Evolutionary conservation across 1,140 invertebrate genomes (phyloP).

Genomic region (Aleiodes sp.): DNA sequence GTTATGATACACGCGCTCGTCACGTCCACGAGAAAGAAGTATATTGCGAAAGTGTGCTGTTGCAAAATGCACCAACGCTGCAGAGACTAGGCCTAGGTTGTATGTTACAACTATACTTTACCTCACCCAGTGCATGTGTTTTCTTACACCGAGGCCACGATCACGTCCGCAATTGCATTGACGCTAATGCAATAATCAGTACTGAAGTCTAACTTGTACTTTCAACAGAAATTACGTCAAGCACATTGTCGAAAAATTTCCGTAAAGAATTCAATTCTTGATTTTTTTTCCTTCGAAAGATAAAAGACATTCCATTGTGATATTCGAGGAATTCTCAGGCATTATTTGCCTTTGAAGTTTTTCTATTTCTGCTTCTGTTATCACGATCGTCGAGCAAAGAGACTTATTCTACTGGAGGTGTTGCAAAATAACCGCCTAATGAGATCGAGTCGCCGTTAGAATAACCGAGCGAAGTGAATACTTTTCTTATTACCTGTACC

Average conservation of each 20-base stretch:
- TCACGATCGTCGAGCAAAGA: background rate
- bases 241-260: too few relatives aligned
- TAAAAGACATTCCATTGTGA: background rate
- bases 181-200: conserved; percentile 3
- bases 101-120: conserved; percentile 15
- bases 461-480: background rate
- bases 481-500: background rate
- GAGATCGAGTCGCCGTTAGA: conserved; percentile 24
- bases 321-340: background rate
- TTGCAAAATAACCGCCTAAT: conserved; percentile 22
- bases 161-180: conserved; percentile 22
- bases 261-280: too few relatives aligned
- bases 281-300: too few relatives aligned
- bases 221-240: conserved; percentile 1
- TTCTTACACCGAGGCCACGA: conserved; percentile 20
- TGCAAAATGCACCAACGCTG: conserved; percentile 44
- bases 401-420: background rate
- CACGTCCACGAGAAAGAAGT: conserved; percentile 44
- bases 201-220: background rate
- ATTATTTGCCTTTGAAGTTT: background rate
- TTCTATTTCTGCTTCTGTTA: background rate
- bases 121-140: conserved; percentile 17
- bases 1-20: conserved; percentile 20
- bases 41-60: conserved; percentile 48
- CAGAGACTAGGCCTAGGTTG: conserved; percentile 49